A percentile compares a stretch with the other conserved stretches of the same genome.
Conservation (phyloP, 2,113 vertebrate species). For the Psittacula cyanocephala region DNA sequence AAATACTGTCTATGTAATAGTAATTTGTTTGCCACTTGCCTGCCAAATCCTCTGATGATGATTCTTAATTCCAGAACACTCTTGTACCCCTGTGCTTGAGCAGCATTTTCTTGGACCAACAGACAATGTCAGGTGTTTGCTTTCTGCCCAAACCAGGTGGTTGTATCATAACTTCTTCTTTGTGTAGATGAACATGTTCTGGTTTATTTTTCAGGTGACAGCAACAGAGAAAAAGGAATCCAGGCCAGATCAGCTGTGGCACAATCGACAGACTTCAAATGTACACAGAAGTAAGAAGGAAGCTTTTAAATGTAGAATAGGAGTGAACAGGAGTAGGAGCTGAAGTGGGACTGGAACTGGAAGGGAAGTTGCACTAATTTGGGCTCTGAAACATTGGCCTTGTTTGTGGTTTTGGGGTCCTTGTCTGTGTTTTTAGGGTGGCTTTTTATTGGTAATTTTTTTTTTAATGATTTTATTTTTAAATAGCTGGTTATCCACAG, state of each 20-base stretch:
- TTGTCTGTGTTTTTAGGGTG: background rate
- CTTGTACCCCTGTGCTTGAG: background rate
- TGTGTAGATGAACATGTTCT: background rate
- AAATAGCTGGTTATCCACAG: background rate
- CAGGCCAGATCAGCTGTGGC: constrained; percentile 24
- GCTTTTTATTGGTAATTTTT: background rate
- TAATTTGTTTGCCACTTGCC: background rate
- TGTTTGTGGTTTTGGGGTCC: background rate
- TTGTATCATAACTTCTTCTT: background rate
- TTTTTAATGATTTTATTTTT: background rate
- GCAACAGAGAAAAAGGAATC: constrained; percentile 7
- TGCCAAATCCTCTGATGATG: background rate
- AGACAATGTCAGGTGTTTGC: background rate
- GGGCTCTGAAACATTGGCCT: background rate
- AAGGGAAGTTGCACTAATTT: background rate
- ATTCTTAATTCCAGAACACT: background rate
- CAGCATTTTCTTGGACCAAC: background rate
- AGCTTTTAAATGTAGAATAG: background rate
- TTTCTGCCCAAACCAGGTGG: background rate
- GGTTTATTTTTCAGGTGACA: constrained; percentile 12
- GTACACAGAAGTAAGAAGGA: constrained; percentile 44
- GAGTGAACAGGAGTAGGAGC: background rate
- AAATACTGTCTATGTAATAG: background rate
- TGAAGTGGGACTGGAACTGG: background rate
- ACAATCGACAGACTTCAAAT: background rate